Percentiles rank a stretch among this genome's conserved stretches.
Conservation (phyloP, 2,888 invertebrate genomes). For the Rhogogaster chlorosoma region DNA sequence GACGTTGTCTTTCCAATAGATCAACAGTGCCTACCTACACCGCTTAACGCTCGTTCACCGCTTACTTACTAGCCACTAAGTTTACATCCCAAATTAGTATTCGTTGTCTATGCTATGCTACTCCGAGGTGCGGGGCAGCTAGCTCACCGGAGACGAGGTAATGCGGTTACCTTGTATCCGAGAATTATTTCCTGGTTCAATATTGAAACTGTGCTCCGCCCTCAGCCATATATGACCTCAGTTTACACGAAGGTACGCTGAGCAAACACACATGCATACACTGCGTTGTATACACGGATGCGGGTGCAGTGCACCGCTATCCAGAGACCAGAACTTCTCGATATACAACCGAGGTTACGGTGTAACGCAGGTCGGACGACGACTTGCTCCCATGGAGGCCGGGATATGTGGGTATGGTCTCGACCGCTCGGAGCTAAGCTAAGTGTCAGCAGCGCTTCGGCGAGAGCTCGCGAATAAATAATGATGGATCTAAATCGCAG, state of each 20-base stretch:
- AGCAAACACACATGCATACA: conserved; percentile 14
- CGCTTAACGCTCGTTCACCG: conserved; percentile 1
- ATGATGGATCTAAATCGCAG: conserved; percentile 43
- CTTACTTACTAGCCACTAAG: conserved; percentile 43
- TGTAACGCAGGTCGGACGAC: conserved; percentile 43
- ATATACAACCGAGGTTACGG: conserved; percentile 30
- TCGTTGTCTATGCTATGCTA: conserved; percentile 48
- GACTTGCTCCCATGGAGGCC: conserved; percentile 3
- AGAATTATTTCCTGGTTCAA: conserved; percentile 72
- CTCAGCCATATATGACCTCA: conserved; percentile 17
- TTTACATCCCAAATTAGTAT: conserved; percentile 68
- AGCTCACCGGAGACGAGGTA: conserved; percentile 61
- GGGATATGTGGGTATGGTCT: neutral
- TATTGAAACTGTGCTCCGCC: conserved; percentile 63
- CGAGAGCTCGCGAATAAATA: conserved; percentile 26
- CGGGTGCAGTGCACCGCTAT: conserved; percentile 10
- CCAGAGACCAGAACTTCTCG: conserved; percentile 16
- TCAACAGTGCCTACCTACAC: conserved; percentile 12
- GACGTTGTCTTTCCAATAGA: conserved; percentile 26
- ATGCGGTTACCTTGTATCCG: conserved; percentile 71
- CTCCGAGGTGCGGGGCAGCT: conserved; percentile 51
- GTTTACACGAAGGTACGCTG: neutral
- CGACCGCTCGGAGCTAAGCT: conserved; percentile 24
- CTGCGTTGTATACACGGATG: neutral
- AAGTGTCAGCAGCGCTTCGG: conserved; percentile 32